Evolutionary conservation across 2,888 invertebrate genomes (phyloP).

Genomic region (Cyclophora punctaria): DNA sequence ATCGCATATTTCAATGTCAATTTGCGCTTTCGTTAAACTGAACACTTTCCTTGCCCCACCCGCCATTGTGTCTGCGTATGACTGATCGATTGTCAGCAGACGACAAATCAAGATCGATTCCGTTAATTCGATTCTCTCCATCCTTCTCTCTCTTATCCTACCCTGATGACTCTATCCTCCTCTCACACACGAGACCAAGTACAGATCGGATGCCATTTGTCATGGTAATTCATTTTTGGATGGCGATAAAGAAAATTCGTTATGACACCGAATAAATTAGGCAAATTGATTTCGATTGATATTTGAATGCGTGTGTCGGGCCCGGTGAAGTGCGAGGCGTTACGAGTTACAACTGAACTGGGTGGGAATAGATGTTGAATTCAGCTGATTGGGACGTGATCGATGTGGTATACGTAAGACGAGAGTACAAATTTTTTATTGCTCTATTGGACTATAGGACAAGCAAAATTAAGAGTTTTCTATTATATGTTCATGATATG

Average conservation of each 20-base stretch:
- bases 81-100: conserved; percentile 65
- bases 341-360: no score
- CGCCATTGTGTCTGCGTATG: conserved; percentile 50
- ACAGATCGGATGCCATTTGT: conserved; percentile 51
- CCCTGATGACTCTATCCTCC: conserved; percentile 20
- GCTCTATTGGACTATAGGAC: no score
- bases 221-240: conserved; percentile 51
- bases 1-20: conserved; percentile 51
- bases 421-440: no score
- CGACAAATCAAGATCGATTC: conserved; percentile 68
- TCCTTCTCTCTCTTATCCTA: conserved; percentile 20
- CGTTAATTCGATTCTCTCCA: conserved; percentile 49
- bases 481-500: no score
- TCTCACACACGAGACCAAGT: conserved; percentile 31
- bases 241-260: conserved; percentile 50
- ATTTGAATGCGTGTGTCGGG: conserved; percentile 8
- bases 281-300: conserved; percentile 31
- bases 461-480: no score
- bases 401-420: no score
- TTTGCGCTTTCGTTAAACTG: conserved; percentile 43
- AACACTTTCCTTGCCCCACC: conserved; percentile 46
- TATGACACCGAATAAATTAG: conserved; percentile 55
- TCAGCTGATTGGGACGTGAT: no score
- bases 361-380: no score
- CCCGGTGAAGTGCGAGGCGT: neutral